These are phyloP conservation scores for Hirtodrosophila cameraria DNA, from an alignment of 2,888 invertebrate species.

Conservation along the genomic window DNA sequence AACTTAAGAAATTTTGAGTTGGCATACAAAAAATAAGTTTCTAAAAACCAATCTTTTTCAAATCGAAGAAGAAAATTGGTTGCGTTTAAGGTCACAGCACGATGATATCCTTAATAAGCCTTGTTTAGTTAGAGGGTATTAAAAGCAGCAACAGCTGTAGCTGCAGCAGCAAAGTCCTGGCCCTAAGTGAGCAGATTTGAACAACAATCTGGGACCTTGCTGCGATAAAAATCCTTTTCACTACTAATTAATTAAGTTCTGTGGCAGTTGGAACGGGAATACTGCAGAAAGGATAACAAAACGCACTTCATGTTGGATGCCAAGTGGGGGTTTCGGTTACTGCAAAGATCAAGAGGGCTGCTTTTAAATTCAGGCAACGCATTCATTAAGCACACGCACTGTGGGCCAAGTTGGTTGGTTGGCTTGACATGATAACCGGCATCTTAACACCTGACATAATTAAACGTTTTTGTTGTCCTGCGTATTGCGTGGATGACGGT, in stretches of 20 bases:
- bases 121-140: background rate
- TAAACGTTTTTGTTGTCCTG: constrained; percentile 61
- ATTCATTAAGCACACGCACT: constrained; percentile 61
- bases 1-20: too few species aligned
- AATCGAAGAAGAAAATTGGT: too few species aligned
- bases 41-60: too few species aligned
- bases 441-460: constrained; percentile 78
- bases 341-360: background rate
- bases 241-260: constrained; percentile 70
- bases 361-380: constrained; percentile 46
- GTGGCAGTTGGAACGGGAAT: background rate
- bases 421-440: constrained; percentile 64
- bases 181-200: constrained; percentile 5
- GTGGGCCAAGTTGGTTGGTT: constrained; percentile 32
- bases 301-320: constrained; percentile 8
- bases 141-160: constrained; percentile 23
- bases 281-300: constrained; percentile 17
- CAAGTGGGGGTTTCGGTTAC: background rate
- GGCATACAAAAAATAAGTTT: too few species aligned
- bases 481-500: constrained; percentile 34
- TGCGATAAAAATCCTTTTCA: constrained; percentile 46
- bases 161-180: constrained; percentile 11
- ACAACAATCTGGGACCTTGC: constrained; percentile 24
- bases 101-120: background rate
- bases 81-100: background rate